Evolutionary conservation across 1,140 invertebrate species (phyloP).

Genomic region (Aplysia californica): DNA sequence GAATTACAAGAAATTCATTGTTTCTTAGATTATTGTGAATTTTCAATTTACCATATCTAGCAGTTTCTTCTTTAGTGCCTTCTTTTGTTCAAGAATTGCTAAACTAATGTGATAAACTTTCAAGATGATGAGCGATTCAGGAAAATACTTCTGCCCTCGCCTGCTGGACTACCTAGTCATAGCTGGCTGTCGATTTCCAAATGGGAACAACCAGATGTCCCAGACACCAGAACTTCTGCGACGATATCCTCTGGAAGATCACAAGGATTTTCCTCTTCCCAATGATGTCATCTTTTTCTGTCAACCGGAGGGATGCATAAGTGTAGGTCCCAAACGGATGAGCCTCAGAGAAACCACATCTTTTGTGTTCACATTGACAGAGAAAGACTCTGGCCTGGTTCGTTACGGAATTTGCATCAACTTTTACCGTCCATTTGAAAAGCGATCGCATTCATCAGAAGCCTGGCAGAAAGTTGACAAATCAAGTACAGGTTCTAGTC

Average conservation of each 20-base stretch:
- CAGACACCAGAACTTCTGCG: slow-evolving; percentile 70
- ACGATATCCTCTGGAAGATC: slow-evolving; percentile 96
- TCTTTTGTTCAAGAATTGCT: neutral
- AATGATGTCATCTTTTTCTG: slow-evolving; percentile 99
- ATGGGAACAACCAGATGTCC: slow-evolving; percentile 65
- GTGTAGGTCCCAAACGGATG: slow-evolving; percentile 83
- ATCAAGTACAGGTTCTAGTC: slow-evolving; percentile 41
- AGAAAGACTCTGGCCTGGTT: slow-evolving; percentile 95
- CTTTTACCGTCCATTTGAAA: slow-evolving; percentile 93
- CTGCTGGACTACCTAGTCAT: slow-evolving; percentile 94
- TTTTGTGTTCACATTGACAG: slow-evolving; percentile 98
- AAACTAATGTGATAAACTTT: no score
- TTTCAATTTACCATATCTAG: neutral
- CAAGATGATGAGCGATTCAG: slow-evolving; percentile 35
- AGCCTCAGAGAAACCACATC: slow-evolving; percentile 86
- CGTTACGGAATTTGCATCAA: slow-evolving; percentile 93
- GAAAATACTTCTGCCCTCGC: slow-evolving; percentile 74
- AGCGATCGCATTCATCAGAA: slow-evolving; percentile 54
- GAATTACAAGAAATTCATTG: neutral
- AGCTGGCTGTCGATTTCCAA: slow-evolving; percentile 84
- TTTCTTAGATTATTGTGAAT: neutral
- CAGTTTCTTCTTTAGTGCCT: neutral
- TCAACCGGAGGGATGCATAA: slow-evolving; percentile 97
- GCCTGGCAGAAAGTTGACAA: slow-evolving; percentile 40
- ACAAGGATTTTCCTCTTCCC: slow-evolving; percentile 94